phyloP scores from a whole-genome alignment of 2,113 vertebrate genomes.

The Eubucco bourcierii region DNA sequence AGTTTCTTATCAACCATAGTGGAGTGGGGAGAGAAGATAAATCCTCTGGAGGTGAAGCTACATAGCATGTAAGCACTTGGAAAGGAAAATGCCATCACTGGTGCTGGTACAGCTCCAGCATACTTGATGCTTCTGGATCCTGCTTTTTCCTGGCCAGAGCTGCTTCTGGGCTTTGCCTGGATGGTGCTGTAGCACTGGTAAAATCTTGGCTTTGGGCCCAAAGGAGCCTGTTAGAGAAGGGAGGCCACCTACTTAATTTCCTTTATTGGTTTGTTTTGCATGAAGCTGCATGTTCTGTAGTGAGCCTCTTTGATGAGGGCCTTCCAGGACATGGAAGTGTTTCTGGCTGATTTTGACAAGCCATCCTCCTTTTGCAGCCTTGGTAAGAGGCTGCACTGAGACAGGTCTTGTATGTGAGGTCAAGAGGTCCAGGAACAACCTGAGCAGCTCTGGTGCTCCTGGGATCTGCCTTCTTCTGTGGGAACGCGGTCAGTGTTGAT shows the following conservation, averaged over 20 bases:
- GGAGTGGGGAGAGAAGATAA: not conserved
- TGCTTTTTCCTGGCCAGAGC: not conserved
- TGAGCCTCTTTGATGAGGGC: not conserved
- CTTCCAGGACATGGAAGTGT: not conserved
- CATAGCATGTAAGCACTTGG: not conserved
- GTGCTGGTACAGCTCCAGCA: not conserved
- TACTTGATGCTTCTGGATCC: not conserved
- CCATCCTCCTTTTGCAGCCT: not conserved
- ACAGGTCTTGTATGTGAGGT: not conserved
- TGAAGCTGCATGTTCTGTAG: not conserved
- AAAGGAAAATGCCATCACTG: not conserved
- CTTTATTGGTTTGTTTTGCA: not conserved
- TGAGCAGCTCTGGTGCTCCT: not conserved
- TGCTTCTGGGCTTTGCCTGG: not conserved
- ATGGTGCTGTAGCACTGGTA: not conserved
- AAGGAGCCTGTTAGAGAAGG: not conserved
- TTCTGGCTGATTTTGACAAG: not conserved
- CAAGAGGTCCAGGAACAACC: not conserved
- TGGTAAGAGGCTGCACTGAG: not conserved
- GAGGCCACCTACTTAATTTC: not conserved
- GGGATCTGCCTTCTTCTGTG: not conserved
- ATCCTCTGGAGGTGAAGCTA: not conserved
- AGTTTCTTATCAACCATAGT: not conserved
- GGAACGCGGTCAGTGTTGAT: not conserved
- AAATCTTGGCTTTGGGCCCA: not conserved